A percentile compares a stretch with the other conserved stretches of the same genome.
phyloP scores from a whole-genome alignment of 2,113 vertebrate genomes.

The Myxocyprinus asiaticus region DNA sequence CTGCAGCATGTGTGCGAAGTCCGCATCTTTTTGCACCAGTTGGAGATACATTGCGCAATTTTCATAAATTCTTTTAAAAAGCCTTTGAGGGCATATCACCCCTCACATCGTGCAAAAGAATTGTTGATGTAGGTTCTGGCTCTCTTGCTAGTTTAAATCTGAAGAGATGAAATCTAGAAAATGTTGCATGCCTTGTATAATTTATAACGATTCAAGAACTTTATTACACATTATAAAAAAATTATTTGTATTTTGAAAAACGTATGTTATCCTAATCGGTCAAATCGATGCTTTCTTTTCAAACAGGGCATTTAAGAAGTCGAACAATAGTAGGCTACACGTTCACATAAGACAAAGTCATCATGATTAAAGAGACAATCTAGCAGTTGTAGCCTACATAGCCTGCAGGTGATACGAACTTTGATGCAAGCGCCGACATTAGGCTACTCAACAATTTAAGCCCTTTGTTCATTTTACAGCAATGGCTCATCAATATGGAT shows the following conservation, averaged over 20 bases:
- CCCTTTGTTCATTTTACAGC: no score
- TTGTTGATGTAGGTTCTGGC: not conserved
- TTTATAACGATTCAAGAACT: no score
- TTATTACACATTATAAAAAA: no score
- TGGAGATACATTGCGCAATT: constrained; percentile 22
- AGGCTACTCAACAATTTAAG: no score
- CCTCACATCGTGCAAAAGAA: not conserved
- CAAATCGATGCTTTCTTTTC: not conserved
- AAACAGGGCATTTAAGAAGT: not conserved
- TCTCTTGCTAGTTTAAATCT: no score
- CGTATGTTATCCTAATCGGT: not conserved
- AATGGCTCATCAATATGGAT: constrained; percentile 3
- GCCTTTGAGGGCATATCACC: not conserved
- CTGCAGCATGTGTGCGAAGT: constrained; percentile 51
- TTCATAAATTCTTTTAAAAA: not conserved
- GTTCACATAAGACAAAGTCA: not conserved
- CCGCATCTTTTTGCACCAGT: constrained; percentile 38
- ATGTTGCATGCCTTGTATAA: no score
- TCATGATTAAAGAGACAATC: not conserved
- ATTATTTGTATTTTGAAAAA: no score
- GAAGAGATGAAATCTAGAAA: no score
- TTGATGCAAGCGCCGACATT: not conserved
- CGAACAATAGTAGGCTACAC: not conserved
- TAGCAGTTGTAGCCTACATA: no score
- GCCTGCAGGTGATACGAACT: not conserved